Percentiles rank a stretch among this genome's conserved stretches.
phyloP scores from a whole-genome alignment of 2,888 invertebrate species.

The Agrotis clavis region DNA sequence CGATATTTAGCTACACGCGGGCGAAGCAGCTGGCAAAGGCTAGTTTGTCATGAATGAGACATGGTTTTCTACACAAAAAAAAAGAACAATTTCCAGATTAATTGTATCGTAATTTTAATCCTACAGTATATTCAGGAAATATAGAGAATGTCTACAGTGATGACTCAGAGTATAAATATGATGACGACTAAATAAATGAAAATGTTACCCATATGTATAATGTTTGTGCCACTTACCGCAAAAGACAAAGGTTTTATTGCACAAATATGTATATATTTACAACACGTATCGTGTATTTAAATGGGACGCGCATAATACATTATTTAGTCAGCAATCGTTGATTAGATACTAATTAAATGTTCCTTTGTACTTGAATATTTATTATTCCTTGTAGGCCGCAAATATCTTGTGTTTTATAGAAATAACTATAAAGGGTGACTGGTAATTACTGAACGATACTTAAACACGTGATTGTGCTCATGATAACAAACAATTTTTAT shows the following conservation, averaged over 20 bases:
- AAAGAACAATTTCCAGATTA: too few relatives aligned
- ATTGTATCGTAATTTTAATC: too few relatives aligned
- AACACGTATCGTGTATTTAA: slow-evolving; percentile 39
- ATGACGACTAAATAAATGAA: slow-evolving; percentile 17
- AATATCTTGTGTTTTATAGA: background rate
- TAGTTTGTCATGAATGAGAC: too few relatives aligned
- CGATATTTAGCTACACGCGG: too few relatives aligned
- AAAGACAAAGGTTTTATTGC: slow-evolving; percentile 38
- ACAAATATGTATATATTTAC: slow-evolving; percentile 36
- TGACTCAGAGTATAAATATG: slow-evolving; percentile 2
- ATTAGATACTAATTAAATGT: slow-evolving; percentile 17
- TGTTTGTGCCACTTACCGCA: slow-evolving; percentile 19
- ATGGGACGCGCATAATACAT: slow-evolving; percentile 25
- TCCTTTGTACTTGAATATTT: slow-evolving; percentile 4
- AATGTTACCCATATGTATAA: slow-evolving; percentile 17
- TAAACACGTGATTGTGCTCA: too few relatives aligned
- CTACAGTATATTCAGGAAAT: too few relatives aligned
- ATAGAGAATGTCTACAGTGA: background rate
- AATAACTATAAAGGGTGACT: too few relatives aligned
- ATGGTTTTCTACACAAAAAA: too few relatives aligned
- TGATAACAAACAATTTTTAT: too few relatives aligned
- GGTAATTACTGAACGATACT: too few relatives aligned
- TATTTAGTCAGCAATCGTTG: slow-evolving; percentile 1
- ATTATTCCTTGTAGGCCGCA: background rate
- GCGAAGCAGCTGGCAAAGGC: too few relatives aligned